Base-by-base conservation (phyloP, 2,113 vertebrate species). In the Emydocephalus ijimae region DNA sequence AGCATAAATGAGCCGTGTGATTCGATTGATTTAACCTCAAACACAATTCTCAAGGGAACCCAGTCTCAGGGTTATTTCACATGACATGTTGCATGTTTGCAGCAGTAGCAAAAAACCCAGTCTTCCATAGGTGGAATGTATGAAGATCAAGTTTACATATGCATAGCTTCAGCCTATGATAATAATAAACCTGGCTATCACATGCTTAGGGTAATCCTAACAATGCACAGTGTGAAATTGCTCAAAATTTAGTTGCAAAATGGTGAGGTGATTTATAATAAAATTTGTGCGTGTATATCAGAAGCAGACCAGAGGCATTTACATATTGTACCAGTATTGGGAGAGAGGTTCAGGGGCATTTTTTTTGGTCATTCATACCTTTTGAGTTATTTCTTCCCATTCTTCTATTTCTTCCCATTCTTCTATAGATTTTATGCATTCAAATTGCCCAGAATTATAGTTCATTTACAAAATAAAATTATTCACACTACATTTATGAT, bases 401-500 rank as follows among this genome's bases (percentile, higher is more conserved):
- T 95, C 69, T 64, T 59, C 48, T 64, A 52, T 11, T 81, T 81
- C 34, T 39, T 81, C 74, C 34, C 74, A 81, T 64, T 95, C 69
- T 64, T 59, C 48, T 64, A 52, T 11, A 90, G 15, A 54, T 14
- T 56, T 56, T 45, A 87, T 74, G 94, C 90, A 85, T 93, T 94
- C 93, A 91, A 39, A 55, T 88, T 61, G 26, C 85, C 21, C 39
- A n/a, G 85, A 89, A 91, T 10, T 91, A 93, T 89, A 81, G 92
- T 90, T 94, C 94, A 24, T 54, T 92, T 21, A 92, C 94, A 88
- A 93, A 50, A 59, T 93, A 69, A 94, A 54, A 34, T 92, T 89
- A 88, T 18, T 21, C 45, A 89, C 59, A 93, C 91, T 87, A 88
- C 81, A 89, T 93, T 94, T 61, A 94, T 96, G 95, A 94, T 88